Evolutionary conservation across 2,888 invertebrate genomes (phyloP).

Genomic region (Emmelina monodactyla): DNA sequence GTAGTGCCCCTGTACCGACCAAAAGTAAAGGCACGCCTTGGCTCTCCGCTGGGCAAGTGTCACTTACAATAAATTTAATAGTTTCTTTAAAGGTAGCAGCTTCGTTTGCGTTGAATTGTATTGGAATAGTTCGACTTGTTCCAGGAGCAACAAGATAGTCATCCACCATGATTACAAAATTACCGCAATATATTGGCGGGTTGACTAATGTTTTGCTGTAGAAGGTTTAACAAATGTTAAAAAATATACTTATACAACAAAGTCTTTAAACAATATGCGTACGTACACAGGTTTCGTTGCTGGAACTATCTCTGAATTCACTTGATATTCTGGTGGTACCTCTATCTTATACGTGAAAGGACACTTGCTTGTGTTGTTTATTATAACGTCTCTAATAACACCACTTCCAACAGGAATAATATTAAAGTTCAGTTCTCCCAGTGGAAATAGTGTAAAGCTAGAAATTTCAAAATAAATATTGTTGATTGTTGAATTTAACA

Average conservation of each 20-base stretch:
- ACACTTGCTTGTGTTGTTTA: conserved; percentile 69
- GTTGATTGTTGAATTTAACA: too few relatives aligned
- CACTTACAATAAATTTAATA: conserved; percentile 49
- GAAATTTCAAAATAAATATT: too few relatives aligned
- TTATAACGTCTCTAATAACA: conserved; percentile 57
- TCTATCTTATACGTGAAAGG: conserved; percentile 57
- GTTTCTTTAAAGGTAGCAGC: conserved; percentile 45
- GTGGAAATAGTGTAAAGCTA: conserved; percentile 67
- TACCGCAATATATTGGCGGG: conserved; percentile 48
- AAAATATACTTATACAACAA: too few relatives aligned
- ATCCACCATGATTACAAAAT: conserved; percentile 48
- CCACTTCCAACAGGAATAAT: conserved; percentile 59
- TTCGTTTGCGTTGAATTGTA: conserved; percentile 42
- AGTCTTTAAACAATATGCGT: too few relatives aligned
- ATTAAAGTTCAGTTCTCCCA: conserved; percentile 66
- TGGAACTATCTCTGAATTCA: conserved; percentile 23
- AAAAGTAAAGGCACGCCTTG: conserved; percentile 54
- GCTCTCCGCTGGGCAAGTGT: conserved; percentile 55
- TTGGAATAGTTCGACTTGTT: conserved; percentile 43
- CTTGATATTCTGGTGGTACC: conserved; percentile 32
- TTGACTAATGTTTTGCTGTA: conserved; percentile 36
- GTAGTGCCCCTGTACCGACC: conserved; percentile 63
- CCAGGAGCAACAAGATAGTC: conserved; percentile 53
- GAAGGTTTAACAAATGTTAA: neutral
- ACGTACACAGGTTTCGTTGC: too few relatives aligned